phyloP scores from a whole-genome alignment of 1,140 invertebrate genomes.

The Drosophila dunni region DNA sequence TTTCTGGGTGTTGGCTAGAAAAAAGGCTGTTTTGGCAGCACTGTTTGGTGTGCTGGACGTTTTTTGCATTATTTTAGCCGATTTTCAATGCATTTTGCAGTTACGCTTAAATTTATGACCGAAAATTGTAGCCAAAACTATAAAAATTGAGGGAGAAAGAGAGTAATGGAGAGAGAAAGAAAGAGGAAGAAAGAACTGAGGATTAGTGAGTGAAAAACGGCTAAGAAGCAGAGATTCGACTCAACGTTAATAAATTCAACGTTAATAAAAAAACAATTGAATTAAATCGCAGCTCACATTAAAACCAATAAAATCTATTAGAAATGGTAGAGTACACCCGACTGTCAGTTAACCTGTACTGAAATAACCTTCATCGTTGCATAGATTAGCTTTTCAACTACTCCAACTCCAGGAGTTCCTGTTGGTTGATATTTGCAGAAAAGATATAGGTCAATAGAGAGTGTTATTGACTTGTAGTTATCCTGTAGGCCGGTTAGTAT shows the following conservation, averaged over 20 bases:
- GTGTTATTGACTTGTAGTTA: not conserved
- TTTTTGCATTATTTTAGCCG: slow-evolving; percentile 38
- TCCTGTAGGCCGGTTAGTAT: not conserved
- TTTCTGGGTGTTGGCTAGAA: no score
- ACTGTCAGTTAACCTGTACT: not conserved
- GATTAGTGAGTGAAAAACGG: not conserved
- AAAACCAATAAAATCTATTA: not conserved
- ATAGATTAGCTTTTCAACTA: no score
- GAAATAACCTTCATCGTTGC: no score
- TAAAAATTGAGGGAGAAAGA: no score
- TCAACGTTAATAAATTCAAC: slow-evolving; percentile 26
- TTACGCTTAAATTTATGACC: slow-evolving; percentile 64
- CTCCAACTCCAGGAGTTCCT: no score
- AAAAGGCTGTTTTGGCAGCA: slow-evolving; percentile 14
- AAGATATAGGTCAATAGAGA: no score
- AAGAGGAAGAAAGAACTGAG: not conserved
- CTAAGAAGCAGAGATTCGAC: not conserved
- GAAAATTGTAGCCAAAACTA: not conserved
- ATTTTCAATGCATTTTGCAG: slow-evolving; percentile 50
- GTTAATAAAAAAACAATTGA: slow-evolving; percentile 70
- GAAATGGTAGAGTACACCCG: not conserved
- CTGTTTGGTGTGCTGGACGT: not conserved
- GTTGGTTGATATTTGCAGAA: no score
- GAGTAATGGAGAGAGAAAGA: not conserved
- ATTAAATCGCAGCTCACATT: slow-evolving; percentile 60